phyloP scores from a whole-genome alignment of 2,113 vertebrate species.

The Festucalex cinctus region DNA sequence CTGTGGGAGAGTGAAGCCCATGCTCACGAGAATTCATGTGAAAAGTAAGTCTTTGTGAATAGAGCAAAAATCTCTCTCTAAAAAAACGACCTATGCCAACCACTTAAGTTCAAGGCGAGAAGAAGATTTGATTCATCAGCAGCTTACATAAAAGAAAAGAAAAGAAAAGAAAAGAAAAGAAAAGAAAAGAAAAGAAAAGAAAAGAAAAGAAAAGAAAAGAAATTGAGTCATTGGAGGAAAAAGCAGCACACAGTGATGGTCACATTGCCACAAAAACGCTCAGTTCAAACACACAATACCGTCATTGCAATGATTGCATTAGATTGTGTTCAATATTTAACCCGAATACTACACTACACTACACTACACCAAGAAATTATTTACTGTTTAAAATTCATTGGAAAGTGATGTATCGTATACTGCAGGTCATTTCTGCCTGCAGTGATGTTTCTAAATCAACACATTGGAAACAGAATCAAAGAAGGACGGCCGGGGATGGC shows the following conservation, averaged over 20 bases:
- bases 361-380: too few species aligned
- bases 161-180: too few species aligned
- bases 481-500: background rate
- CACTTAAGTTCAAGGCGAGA: background rate
- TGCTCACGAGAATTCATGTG: background rate
- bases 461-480: slow-evolving; percentile 2
- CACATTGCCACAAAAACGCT: background rate
- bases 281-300: background rate
- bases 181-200: background rate
- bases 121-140: background rate
- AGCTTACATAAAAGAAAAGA: background rate
- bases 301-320: background rate
- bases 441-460: background rate
- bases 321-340: background rate
- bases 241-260: background rate
- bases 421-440: background rate
- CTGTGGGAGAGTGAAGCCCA: slow-evolving; percentile 10
- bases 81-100: background rate
- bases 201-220: background rate
- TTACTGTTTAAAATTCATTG: slow-evolving; percentile 21
- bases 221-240: background rate
- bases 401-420: background rate
- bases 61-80: background rate
- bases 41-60: background rate
- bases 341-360: slow-evolving; percentile 30